phyloP scores from a whole-genome alignment of 2,797 vertebrate species.

The Margarornis squamiger region DNA sequence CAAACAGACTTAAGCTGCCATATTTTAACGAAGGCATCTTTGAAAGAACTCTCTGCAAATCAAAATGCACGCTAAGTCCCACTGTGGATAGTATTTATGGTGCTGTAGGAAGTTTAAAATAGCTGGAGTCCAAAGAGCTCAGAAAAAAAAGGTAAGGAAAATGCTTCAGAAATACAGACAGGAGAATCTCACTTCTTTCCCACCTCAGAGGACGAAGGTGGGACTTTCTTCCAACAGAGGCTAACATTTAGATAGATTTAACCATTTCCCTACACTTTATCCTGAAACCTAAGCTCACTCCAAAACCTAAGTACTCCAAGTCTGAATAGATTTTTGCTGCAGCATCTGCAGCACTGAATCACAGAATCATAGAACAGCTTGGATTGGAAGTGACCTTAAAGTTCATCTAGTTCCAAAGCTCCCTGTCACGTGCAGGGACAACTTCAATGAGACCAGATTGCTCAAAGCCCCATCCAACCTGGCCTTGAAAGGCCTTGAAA shows the following conservation, averaged over 20 bases:
- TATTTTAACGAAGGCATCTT: not conserved
- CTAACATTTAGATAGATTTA: not conserved
- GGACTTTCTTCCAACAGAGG: not conserved
- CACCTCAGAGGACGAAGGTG: not conserved
- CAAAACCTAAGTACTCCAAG: not conserved
- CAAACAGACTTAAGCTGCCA: not conserved
- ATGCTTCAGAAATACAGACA: not conserved
- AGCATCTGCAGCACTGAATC: not conserved
- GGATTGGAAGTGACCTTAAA: not conserved
- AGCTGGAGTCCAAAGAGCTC: not conserved
- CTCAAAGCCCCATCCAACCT: not conserved
- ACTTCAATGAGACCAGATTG: not conserved
- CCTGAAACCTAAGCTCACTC: not conserved
- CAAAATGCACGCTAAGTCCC: not conserved
- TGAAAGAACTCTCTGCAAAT: not conserved
- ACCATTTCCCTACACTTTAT: not conserved
- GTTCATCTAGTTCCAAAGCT: not conserved
- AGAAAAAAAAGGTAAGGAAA: not conserved
- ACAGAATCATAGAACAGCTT: not conserved
- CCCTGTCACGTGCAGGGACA: not conserved
- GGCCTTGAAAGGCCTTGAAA: not conserved
- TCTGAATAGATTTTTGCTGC: not conserved
- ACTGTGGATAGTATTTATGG: not conserved
- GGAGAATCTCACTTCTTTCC: not conserved
- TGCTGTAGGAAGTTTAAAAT: not conserved